Conservation (phyloP, 2,797 vertebrate genomes). For the Rachycentron canadum region DNA sequence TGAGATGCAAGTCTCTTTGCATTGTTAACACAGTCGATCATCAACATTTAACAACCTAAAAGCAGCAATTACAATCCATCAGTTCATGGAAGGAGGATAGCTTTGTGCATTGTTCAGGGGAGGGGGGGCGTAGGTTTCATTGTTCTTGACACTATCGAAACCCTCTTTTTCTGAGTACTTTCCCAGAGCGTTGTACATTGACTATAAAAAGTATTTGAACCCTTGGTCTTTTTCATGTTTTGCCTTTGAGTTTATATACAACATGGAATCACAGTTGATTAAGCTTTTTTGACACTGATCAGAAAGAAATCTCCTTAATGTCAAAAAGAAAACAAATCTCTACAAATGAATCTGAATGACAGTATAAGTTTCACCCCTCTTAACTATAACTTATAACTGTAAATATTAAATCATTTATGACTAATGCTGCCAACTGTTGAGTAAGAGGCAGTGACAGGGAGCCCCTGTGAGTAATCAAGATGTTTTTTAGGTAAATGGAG, state of each 20-base stretch:
- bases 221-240: conserved; percentile 22
- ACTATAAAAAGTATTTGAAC: conserved; percentile 47
- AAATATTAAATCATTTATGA: background rate
- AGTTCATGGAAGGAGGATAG: conserved; percentile 74
- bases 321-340: background rate
- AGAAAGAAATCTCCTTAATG: conserved; percentile 3
- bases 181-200: conserved; percentile 31
- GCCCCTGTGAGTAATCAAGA: background rate
- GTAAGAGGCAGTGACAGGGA: background rate
- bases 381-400: background rate
- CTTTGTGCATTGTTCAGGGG: conserved; percentile 67
- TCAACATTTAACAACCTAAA: conserved; percentile 70
- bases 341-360: background rate
- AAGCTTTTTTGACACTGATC: conserved; percentile 56
- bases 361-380: background rate
- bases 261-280: conserved; percentile 27
- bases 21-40: conserved; percentile 69
- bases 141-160: conserved; percentile 9
- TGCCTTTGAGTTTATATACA: conserved; percentile 21
- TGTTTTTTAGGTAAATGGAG: background rate
- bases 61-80: conserved; percentile 85
- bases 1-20: conserved; percentile 77
- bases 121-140: conserved; percentile 7
- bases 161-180: conserved; percentile 21
- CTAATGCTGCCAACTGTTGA: background rate